Percentiles rank a stretch among this genome's conserved stretches.
Conservation (phyloP, 2,113 vertebrate species). For the Myanophis thanlyinensis region DNA sequence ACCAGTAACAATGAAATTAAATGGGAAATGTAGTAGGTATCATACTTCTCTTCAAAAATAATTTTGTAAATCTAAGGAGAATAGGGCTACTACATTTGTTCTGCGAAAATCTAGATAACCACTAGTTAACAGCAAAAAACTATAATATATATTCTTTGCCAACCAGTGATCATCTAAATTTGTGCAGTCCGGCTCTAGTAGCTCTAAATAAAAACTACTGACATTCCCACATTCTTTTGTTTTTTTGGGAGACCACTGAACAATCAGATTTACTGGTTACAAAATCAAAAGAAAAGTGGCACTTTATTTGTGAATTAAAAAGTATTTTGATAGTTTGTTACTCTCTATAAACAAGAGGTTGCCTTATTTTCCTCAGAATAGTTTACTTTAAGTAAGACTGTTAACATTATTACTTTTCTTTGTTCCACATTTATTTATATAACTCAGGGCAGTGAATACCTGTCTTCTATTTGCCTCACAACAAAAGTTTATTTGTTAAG, state of each 20-base stretch:
- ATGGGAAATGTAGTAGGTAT: background rate
- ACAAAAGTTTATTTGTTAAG: background rate
- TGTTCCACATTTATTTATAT: background rate
- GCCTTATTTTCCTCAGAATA: background rate
- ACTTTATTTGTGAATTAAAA: background rate
- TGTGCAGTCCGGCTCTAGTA: background rate
- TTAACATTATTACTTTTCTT: background rate
- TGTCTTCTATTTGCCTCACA: background rate
- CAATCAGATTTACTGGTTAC: background rate
- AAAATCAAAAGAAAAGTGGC: background rate
- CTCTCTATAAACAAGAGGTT: background rate
- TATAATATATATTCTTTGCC: background rate
- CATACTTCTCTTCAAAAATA: background rate
- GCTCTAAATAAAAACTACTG: background rate
- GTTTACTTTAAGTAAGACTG: background rate
- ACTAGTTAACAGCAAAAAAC: background rate
- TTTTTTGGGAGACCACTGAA: constrained; percentile 3
- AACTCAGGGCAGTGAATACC: background rate
- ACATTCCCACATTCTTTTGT: background rate
- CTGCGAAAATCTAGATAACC: background rate
- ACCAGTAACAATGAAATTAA: background rate
- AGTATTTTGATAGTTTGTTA: background rate
- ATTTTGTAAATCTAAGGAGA: background rate
- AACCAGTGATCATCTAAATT: background rate
- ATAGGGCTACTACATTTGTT: background rate